Conservation (phyloP, 2,888 invertebrate genomes). For the Ferdinandea cuprea region DNA sequence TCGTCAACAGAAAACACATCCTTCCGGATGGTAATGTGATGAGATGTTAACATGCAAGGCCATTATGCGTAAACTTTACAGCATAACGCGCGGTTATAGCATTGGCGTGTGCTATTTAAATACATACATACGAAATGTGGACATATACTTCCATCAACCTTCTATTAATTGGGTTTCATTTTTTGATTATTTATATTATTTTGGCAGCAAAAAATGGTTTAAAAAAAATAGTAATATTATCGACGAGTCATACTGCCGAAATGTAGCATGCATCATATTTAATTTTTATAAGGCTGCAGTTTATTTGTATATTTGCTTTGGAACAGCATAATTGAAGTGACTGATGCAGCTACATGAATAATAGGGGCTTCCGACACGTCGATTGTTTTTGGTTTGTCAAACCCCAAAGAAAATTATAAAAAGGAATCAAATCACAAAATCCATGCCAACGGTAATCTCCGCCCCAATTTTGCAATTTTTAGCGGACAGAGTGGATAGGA, state of each 20-base stretch:
- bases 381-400: too few species aligned
- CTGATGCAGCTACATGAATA: too few species aligned
- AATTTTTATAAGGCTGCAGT: too few species aligned
- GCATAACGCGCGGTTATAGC: background rate
- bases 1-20: conserved; percentile 23
- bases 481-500: too few species aligned
- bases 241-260: background rate
- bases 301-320: too few species aligned
- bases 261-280: conserved; percentile 3
- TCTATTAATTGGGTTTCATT: conserved; percentile 19
- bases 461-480: too few species aligned
- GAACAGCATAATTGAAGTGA: too few species aligned
- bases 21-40: conserved; percentile 30
- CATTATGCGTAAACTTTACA: conserved; percentile 27
- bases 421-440: too few species aligned
- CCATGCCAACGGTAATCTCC: too few species aligned
- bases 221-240: conserved; percentile 20
- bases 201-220: background rate
- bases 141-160: background rate
- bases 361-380: too few species aligned
- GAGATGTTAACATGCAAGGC: conserved; percentile 38
- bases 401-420: too few species aligned
- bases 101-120: background rate
- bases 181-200: background rate
- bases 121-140: too few species aligned